Conservation (phyloP, 2,797 vertebrate species). For the Gastrophryne carolinensis region DNA sequence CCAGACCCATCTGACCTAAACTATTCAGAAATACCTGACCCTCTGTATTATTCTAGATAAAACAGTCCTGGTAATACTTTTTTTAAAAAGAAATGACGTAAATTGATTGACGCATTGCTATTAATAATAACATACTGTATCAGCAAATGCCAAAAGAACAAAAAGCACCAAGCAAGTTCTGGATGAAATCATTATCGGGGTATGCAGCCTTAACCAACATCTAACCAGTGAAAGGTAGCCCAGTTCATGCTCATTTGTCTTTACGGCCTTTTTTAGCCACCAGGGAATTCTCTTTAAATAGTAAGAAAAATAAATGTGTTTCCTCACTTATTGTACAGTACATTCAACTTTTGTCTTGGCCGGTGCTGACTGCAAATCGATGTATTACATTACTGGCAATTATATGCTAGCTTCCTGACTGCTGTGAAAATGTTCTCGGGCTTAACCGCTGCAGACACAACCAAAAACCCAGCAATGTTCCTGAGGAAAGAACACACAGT, state of each 20-base stretch:
- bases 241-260: not conserved
- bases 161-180: not conserved
- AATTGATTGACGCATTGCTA: too few species aligned
- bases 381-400: slow-evolving; percentile 33
- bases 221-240: not conserved
- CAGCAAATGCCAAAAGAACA: not conserved
- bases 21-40: too few species aligned
- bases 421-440: slow-evolving; percentile 16
- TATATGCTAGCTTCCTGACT: slow-evolving; percentile 28
- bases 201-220: not conserved
- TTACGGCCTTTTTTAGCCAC: not conserved
- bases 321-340: not conserved
- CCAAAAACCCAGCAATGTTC: slow-evolving; percentile 44
- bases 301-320: not conserved
- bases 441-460: slow-evolving; percentile 20
- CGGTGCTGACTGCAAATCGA: slow-evolving; percentile 2
- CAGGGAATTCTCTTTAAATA: not conserved
- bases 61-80: too few species aligned
- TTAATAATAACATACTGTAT: too few species aligned
- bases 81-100: too few species aligned
- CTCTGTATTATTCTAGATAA: too few species aligned
- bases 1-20: too few species aligned
- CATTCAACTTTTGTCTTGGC: not conserved
- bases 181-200: not conserved
- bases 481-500: slow-evolving; percentile 34